Evolutionary conservation across 2,797 vertebrate species (phyloP), one percentile per base, ranked within the genome.

Genomic region (Gouania willdenowi): DNA sequence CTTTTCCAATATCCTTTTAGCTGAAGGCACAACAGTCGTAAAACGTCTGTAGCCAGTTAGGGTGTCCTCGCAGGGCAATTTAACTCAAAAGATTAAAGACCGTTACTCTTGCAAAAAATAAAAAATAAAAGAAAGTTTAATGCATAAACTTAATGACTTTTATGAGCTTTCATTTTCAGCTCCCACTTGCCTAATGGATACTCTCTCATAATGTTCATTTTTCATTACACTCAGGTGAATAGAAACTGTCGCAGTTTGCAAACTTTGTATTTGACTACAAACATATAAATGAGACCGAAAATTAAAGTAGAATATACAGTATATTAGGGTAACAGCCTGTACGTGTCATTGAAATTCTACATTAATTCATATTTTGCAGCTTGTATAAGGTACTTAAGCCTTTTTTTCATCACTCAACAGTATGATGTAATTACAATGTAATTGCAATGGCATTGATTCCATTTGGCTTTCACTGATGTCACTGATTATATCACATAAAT

Each of bases 1-100:
- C 64, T 59, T 77, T 66, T 75, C 52, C 63, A 78, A 82, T 82
- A 82, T 82, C 61, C 57, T 76, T 66, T 59, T 69, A 69, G 64
- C 57, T 39, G 18, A 55, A 61, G 59, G 63, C 63, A 47, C 64
- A 71, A 36, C 65, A 71, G 62, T 75, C 63, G 29, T 80, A 81
- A 82, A 84, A 69, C 0, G 68, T 74, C 77, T 72, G 66, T 41
- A 66, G 61, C 59, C 43, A 30, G 61, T 79, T 78, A 74, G 62
- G 54, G 66, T 77, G 66, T 60, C 71, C 77, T 80, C 25, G 23
- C 42, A 52, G 65, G 36, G 58, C 63, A 72, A 57, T 71, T 73
- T 73, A 44, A 58, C 57, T 55, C 34, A n/a, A 37, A 75, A 79
- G 67, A 83, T 81, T 81, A 77, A 80, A 63, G 69, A 66, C 61